A percentile compares a stretch with the other conserved stretches of the same genome.
Conservation (phyloP, 2,888 invertebrate species). For the Drosophila anceps region DNA sequence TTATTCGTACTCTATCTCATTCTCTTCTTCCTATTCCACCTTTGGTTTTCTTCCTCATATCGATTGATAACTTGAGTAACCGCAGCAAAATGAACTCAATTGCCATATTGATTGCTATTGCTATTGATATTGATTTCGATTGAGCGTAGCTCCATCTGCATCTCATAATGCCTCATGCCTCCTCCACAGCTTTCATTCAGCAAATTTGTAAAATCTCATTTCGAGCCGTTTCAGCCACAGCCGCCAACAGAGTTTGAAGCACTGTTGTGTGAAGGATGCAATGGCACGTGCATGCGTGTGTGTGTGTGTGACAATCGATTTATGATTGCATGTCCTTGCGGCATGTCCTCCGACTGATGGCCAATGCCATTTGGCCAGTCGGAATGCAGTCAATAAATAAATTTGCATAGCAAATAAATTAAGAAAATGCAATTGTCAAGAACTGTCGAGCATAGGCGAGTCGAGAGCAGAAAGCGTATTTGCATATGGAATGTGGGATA, state of each 20-base stretch:
- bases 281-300: conserved; percentile 6
- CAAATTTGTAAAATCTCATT: conserved; percentile 15
- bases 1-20: background rate
- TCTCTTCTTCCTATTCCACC: background rate
- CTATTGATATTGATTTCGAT: background rate
- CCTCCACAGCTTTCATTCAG: background rate
- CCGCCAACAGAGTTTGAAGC: background rate
- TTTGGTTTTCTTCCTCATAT: no score
- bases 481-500: background rate
- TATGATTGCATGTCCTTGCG: conserved; percentile 40
- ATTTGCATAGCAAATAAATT: conserved; percentile 81
- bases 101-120: conserved; percentile 1
- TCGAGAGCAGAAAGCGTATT: background rate
- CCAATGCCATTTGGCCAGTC: conserved; percentile 32
- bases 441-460: conserved; percentile 43
- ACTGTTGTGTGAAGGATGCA: conserved; percentile 14
- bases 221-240: conserved; percentile 7
- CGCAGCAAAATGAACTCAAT: background rate
- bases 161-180: background rate
- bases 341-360: conserved; percentile 29
- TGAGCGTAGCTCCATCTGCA: background rate
- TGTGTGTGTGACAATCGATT: conserved; percentile 38
- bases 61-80: background rate
- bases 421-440: conserved; percentile 80
- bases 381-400: conserved; percentile 77